Evolutionary conservation across 2,113 vertebrate genomes (phyloP), one percentile per base, ranked within the genome.

Genomic region (Scomber scombrus): DNA sequence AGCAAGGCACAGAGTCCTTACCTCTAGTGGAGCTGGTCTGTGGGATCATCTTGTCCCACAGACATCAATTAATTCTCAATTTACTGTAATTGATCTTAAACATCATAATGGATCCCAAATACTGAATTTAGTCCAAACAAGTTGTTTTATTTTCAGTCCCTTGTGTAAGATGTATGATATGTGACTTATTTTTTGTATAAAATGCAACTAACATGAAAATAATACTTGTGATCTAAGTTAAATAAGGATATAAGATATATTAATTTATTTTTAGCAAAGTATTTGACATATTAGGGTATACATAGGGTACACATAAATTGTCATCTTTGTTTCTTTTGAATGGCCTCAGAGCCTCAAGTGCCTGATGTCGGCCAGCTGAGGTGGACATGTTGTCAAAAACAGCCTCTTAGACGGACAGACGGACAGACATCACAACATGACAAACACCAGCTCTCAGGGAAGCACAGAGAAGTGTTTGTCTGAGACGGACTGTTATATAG

Each of bases 371-470:
- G 55, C 80, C 80, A 89, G 85, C 78, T 82, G 87, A 85, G 62
- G 74, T 77, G 72, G 86, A 79, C 80, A 81, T 11, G 47, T 55
- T 87, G 87, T 89, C 85, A 77, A 67, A 85, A 79, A 62, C 85
- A 85, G 77, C 67, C 80, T 72, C 67, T 77, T 29, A 54, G 54
- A 77, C 46, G 66, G 72, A 77, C 19, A 65, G 62, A 77, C 19
- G 49, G 62, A 49, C 79, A 67, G 83, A 84, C 51, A 9, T 80
- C 76, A 47, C 45, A 64, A 68, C 78, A 50, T 40, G 68, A 77
- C 67, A 86, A 82, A 81, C 85, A 85, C 58, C 71, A 82, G 71
- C 88, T 80, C 81, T 73, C 51, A 65, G 54, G 11, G 57, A 81
- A 70, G 43, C 46, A 69, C 52, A 58, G 51, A 67, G 13, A 50